Evolutionary conservation across 2,888 invertebrate species (phyloP).

Genomic region (Steinernema hermaphroditum): DNA sequence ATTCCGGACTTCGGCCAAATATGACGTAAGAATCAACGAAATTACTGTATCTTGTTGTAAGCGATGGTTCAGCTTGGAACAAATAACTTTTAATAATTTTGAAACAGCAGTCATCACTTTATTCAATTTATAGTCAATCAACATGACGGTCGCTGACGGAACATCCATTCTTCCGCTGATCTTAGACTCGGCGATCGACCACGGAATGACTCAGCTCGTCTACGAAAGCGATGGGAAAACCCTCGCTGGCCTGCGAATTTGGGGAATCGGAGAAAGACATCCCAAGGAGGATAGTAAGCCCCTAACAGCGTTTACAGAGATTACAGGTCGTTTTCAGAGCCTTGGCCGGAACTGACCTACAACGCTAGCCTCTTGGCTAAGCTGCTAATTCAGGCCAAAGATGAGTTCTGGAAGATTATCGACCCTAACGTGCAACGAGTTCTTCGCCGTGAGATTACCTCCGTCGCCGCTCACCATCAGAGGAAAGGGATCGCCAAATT

Average conservation of each 20-base stretch:
- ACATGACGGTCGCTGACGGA: slow-evolving; percentile 11
- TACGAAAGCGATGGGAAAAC: slow-evolving; percentile 12
- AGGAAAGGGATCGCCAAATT: slow-evolving; percentile 2
- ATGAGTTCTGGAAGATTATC: neutral
- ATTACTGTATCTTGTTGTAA: no score
- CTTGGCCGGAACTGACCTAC: neutral
- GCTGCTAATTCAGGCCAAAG: neutral
- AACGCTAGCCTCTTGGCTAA: neutral
- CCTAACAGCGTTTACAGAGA: no score
- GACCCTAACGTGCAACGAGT: neutral
- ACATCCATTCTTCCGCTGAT: neutral
- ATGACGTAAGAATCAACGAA: no score
- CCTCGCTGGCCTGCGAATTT: neutral
- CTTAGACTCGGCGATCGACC: neutral
- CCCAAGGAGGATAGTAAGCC: neutral
- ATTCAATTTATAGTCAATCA: neutral
- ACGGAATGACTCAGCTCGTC: slow-evolving; percentile 3
- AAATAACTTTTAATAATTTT: neutral
- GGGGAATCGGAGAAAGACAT: neutral
- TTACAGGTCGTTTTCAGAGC: no score
- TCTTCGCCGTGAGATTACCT: neutral
- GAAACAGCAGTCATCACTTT: no score
- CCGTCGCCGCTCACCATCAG: neutral
- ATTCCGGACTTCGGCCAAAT: no score
- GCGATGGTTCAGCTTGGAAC: neutral